A percentile compares a stretch with the other conserved stretches of the same genome.
These are phyloP conservation scores for Acrobasis repandana DNA, from an alignment of 2,888 invertebrate species.

Conservation along the genomic window DNA sequence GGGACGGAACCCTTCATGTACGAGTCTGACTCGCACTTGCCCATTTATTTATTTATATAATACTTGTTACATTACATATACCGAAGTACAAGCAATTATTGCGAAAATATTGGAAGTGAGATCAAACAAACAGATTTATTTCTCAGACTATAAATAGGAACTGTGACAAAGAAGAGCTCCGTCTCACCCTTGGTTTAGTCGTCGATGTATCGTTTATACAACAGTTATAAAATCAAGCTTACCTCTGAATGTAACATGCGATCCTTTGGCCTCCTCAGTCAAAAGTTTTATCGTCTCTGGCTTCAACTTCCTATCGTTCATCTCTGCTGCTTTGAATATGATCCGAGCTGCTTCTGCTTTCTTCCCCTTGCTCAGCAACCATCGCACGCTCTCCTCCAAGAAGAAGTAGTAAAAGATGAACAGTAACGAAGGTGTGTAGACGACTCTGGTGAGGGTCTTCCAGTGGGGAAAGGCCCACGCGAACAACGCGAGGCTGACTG, in stretches of 20 bases:
- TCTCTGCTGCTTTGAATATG: constrained; percentile 73
- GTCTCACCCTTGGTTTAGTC: too few species aligned
- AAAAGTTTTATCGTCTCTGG: constrained; percentile 53
- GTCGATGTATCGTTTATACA: too few species aligned
- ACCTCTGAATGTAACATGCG: constrained; percentile 24
- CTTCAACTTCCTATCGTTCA: constrained; percentile 67
- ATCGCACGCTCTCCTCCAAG: constrained; percentile 86
- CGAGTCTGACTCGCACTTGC: too few species aligned
- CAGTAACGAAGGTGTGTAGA: constrained; percentile 85
- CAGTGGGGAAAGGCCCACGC: constrained; percentile 87
- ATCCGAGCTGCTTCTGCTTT: constrained; percentile 78
- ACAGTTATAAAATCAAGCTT: neutral
- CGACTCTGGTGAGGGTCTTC: constrained; percentile 83
- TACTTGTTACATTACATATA: too few species aligned
- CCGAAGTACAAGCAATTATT: too few species aligned
- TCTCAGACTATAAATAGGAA: too few species aligned
- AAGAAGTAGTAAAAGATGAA: constrained; percentile 84
- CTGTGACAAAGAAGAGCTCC: too few species aligned
- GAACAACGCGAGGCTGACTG: constrained; percentile 83
- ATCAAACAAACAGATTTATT: too few species aligned
- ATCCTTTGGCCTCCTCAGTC: constrained; percentile 34
- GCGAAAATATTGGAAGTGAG: too few species aligned
- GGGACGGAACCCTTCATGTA: too few species aligned
- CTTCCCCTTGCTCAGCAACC: constrained; percentile 85
- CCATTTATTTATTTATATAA: too few species aligned